Percentiles rank a stretch among this genome's conserved stretches.
These are phyloP conservation scores for Microcebus tavaratra DNA, from an alignment of 2,113 vertebrate genomes.

Conservation along the genomic window DNA sequence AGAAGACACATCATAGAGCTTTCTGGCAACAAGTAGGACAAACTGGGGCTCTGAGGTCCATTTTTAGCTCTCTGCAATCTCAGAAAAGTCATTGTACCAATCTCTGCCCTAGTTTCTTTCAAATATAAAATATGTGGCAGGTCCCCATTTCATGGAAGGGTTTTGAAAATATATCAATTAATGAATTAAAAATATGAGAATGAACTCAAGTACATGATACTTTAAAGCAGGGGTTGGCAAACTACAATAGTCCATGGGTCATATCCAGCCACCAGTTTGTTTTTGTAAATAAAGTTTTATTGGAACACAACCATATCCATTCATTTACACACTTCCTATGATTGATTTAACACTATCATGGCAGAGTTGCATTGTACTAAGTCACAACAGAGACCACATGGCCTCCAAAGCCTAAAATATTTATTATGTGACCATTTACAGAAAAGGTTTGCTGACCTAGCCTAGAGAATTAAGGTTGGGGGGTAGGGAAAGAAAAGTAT, in stretches of 20 bases:
- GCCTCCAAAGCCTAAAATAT: background rate
- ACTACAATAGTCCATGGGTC: background rate
- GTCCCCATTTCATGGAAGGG: background rate
- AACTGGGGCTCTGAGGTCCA: background rate
- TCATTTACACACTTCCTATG: background rate
- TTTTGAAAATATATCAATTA: background rate
- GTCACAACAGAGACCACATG: background rate
- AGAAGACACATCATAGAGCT: background rate
- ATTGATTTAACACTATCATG: background rate
- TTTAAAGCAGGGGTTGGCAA: background rate
- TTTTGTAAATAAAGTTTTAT: conserved; percentile 20
- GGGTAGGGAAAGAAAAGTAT: background rate
- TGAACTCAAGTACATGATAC: background rate
- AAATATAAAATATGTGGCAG: background rate
- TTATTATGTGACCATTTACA: background rate
- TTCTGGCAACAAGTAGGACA: conserved; percentile 26
- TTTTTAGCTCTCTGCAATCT: conserved; percentile 9
- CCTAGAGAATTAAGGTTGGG: background rate
- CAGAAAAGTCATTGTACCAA: background rate
- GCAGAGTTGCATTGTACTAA: background rate
- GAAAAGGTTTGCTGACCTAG: background rate
- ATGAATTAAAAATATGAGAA: conserved; percentile 13
- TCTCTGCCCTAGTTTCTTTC: background rate
- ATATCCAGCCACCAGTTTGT: background rate
- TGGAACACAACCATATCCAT: background rate